Percentiles rank a stretch among this genome's conserved stretches.
Evolutionary conservation across 37 sponge, comb jelly and placozoan species (phyloP).

Genomic region (Axinella damicornis): DNA sequence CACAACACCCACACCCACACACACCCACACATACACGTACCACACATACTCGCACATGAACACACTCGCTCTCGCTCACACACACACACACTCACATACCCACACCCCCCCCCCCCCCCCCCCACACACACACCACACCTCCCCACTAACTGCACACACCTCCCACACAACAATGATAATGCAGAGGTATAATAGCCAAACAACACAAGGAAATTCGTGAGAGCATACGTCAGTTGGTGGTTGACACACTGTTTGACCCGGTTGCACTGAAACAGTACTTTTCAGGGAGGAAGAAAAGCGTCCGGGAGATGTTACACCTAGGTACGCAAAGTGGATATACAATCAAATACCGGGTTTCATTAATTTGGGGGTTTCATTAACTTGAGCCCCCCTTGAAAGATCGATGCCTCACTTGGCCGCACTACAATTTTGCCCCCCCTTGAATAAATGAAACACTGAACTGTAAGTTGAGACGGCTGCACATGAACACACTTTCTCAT

Average conservation of each 20-base stretch:
- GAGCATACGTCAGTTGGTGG: constrained; percentile 40
- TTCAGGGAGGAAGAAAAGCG: constrained; percentile 11
- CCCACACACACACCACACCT: background rate
- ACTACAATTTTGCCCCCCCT: no score
- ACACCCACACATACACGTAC: background rate
- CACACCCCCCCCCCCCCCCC: no score
- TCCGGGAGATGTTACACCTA: constrained; percentile 53
- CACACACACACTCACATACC: background rate
- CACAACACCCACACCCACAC: background rate
- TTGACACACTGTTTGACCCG: constrained; percentile 76
- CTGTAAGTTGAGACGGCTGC: no score
- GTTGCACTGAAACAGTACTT: constrained; percentile 65
- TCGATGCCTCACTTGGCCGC: no score
- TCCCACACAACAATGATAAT: background rate
- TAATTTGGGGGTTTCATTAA: no score
- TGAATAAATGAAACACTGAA: no score
- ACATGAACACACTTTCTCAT: no score
- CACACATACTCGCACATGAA: background rate
- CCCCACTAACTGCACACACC: no score
- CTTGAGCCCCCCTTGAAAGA: no score
- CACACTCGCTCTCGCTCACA: no score
- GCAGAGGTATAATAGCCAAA: constrained; percentile 76
- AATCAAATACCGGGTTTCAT: no score
- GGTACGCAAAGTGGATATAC: no score
- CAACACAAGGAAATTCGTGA: constrained; percentile 80